Conservation (phyloP, 1,140 invertebrate species). For the Dendrolimus punctatus region DNA sequence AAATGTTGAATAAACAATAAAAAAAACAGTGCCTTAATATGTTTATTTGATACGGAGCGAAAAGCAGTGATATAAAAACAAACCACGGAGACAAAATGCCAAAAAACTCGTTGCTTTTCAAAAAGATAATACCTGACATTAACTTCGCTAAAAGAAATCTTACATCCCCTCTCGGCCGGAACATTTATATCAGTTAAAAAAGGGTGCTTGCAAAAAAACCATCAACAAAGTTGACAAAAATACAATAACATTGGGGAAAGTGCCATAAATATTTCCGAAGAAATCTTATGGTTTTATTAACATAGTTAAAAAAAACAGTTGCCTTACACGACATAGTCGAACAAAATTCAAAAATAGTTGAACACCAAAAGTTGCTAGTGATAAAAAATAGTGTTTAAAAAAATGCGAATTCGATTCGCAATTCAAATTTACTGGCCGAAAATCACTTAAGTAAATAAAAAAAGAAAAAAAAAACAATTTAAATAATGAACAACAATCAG, state of each 20-base stretch:
- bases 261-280: slow-evolving; percentile 58
- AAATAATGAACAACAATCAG: slow-evolving; percentile 61
- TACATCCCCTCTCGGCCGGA: slow-evolving; percentile 54
- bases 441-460: slow-evolving; percentile 13
- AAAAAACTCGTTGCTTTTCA: slow-evolving; percentile 64
- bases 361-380: slow-evolving; percentile 20
- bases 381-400: slow-evolving; percentile 37
- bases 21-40: slow-evolving; percentile 60
- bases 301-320: slow-evolving; percentile 31
- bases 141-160: slow-evolving; percentile 67
- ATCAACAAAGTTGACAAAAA: slow-evolving; percentile 49
- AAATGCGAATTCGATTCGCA: slow-evolving; percentile 60
- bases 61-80: slow-evolving; percentile 24
- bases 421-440: slow-evolving; percentile 21
- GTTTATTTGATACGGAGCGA: slow-evolving; percentile 47
- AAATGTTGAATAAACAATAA: slow-evolving; percentile 55
- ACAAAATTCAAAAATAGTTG: slow-evolving; percentile 17
- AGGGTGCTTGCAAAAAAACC: slow-evolving; percentile 29
- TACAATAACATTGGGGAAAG: slow-evolving; percentile 26
- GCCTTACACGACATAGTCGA: slow-evolving; percentile 65
- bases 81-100: slow-evolving; percentile 67
- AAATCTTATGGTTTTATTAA: slow-evolving; percentile 41
- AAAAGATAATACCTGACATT: slow-evolving; percentile 67
- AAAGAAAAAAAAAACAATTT: slow-evolving; percentile 16
- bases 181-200: slow-evolving; percentile 65